Conservation (phyloP, 2,888 invertebrate species). For the Timandra comae region DNA sequence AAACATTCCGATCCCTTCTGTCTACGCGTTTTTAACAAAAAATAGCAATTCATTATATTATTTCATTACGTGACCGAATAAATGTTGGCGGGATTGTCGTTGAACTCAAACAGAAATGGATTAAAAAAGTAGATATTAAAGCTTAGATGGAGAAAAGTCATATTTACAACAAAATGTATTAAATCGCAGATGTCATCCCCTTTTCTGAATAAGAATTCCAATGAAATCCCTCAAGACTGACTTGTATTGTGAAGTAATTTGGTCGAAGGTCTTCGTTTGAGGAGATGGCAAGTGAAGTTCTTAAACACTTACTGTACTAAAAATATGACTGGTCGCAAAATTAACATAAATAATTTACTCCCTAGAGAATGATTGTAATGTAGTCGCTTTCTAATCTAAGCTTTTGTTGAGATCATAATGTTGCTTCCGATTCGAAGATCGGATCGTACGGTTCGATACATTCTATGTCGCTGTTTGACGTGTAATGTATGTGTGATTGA, state of each 20-base stretch:
- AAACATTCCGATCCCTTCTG: conserved; percentile 24
- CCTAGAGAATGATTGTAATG: conserved; percentile 42
- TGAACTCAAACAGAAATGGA: no score
- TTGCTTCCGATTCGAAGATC: conserved; percentile 35
- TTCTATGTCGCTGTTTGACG: conserved; percentile 19
- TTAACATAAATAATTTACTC: conserved; percentile 74
- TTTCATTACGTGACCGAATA: conserved; percentile 51
- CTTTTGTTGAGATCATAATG: conserved; percentile 32
- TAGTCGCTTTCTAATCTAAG: conserved; percentile 45
- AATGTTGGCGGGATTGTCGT: conserved; percentile 41
- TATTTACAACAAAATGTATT: no score
- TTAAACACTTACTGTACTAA: conserved; percentile 68
- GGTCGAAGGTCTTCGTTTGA: conserved; percentile 61
- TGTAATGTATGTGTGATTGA: conserved; percentile 20
- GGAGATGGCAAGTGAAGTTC: conserved; percentile 62
- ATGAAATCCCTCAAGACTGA: conserved; percentile 61
- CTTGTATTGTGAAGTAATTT: conserved; percentile 55
- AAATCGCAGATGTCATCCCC: conserved; percentile 41
- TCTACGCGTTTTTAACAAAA: conserved; percentile 24
- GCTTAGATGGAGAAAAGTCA: no score
- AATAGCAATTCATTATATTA: conserved; percentile 37
- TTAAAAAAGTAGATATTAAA: no score
- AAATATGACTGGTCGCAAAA: conserved; percentile 66
- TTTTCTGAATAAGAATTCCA: conserved; percentile 39
- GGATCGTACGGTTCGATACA: conserved; percentile 16